Base-by-base conservation (phyloP, 1,140 invertebrate species). In the Micrasema minimum region DNA sequence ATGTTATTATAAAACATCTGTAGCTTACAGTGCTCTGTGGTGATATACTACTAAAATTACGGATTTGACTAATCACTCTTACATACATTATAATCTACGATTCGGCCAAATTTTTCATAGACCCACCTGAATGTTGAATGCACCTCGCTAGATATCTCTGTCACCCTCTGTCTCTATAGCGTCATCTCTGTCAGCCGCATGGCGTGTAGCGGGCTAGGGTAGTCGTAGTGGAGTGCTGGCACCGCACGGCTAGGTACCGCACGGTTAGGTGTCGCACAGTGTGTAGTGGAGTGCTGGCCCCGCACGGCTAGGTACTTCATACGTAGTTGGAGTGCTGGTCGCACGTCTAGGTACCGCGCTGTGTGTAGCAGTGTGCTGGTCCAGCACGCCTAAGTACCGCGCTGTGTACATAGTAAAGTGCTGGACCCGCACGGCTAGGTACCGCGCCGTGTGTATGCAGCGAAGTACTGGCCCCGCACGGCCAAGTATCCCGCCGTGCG, bases 141-240 rank as follows among this genome's bases (percentile, higher is more conserved):
- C 62, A 66, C 62, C 62, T 51, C 62, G 62, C 50, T 66, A 66
- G 62, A 64, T 66, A 50, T 66, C 10, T 66, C 46, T 51, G 62
- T 66, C 62, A 66, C 62, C 62, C 61, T 57, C 53, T 64, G 61
- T 64, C 61, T 64, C 41, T 64, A 31, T 31, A 64, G 61, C 51
- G 53, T 51, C 59, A 12, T 62, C n/a, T 11, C 61, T 61, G 61
- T 62, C 67, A 50, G 43, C 46, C 16, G 50, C 37, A 31, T 66
- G 41, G 43, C 48, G 18, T 48, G n/a, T 50, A 46, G 11, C 20
- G 14, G 64, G 43, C 64, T 23, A 26, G 16, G 16, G 20, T 20
- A 22, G 16, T 18, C 10, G 16, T 11, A 6, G 11, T 43, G 11
- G 41, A n/a, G 11, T 4, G 7, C 50, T 14, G 18, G 7, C 46